phyloP scores from a whole-genome alignment of 2,113 vertebrate species.

The Apus apus region DNA sequence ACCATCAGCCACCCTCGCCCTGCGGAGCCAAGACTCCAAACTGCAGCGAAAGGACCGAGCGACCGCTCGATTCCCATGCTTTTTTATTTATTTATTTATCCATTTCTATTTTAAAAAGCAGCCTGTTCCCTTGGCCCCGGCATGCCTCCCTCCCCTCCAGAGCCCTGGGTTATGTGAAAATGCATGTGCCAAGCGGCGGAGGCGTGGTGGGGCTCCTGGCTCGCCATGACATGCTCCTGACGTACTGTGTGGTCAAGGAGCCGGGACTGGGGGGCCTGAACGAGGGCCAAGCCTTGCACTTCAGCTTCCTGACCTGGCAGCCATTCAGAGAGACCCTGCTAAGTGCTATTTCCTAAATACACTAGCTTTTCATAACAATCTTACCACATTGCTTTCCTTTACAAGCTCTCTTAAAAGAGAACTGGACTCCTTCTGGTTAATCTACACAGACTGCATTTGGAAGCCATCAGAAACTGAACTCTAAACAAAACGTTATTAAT shows the following conservation, averaged over 20 bases:
- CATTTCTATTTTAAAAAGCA: constrained; percentile 86
- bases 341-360: constrained; percentile 94
- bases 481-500: constrained; percentile 96
- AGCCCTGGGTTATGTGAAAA: constrained; percentile 96
- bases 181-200: constrained; percentile 78
- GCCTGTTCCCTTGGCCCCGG: constrained; percentile 77
- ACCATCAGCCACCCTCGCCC: not conserved
- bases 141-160: constrained; percentile 80
- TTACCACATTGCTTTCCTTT: constrained; percentile 90
- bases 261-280: constrained; percentile 82
- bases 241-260: constrained; percentile 86
- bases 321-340: constrained; percentile 90
- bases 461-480: constrained; percentile 93
- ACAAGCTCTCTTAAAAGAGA: constrained; percentile 85
- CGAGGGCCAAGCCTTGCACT: constrained; percentile 88
- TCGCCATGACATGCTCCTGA: constrained; percentile 77
- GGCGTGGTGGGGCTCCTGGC: constrained; percentile 73
- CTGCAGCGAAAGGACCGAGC: constrained; percentile 66
- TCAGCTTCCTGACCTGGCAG: constrained; percentile 92
- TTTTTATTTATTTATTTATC: constrained; percentile 79
- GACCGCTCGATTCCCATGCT: constrained; percentile 87
- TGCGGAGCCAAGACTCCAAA: not conserved
- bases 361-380: constrained; percentile 91
- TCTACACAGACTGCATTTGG: constrained; percentile 90
- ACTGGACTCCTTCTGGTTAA: constrained; percentile 86